These are phyloP conservation scores for Microdon myrmicae DNA, from an alignment of 2,888 invertebrate species.

Conservation along the genomic window DNA sequence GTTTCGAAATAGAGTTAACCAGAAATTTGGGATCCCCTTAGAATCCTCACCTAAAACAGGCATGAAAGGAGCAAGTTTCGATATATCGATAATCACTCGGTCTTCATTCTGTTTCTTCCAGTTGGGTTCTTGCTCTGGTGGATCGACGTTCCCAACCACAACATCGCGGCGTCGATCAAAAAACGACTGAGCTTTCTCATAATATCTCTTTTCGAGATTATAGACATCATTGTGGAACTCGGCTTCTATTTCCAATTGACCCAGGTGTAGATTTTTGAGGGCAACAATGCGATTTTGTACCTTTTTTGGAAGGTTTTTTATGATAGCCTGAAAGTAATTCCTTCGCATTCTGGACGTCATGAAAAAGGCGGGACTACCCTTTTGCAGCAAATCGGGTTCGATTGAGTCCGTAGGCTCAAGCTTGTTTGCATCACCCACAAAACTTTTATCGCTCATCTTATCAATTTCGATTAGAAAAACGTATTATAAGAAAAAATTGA, in stretches of 20 bases:
- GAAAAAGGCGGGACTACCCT: slow-evolving; percentile 52
- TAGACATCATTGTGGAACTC: slow-evolving; percentile 90
- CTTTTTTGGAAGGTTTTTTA: slow-evolving; percentile 61
- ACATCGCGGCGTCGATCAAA: slow-evolving; percentile 63
- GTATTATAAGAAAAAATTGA: too few species aligned
- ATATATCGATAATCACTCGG: slow-evolving; percentile 72
- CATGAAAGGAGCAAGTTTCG: slow-evolving; percentile 60
- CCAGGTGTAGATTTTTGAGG: slow-evolving; percentile 87
- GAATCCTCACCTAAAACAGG: slow-evolving; percentile 89
- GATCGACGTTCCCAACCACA: slow-evolving; percentile 75
- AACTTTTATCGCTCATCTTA: too few species aligned
- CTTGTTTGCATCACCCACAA: too few species aligned
- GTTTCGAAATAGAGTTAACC: slow-evolving; percentile 86
- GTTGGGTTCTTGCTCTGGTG: slow-evolving; percentile 84
- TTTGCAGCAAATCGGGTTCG: too few species aligned
- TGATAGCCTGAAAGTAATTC: slow-evolving; percentile 65
- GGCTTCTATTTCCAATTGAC: slow-evolving; percentile 87
- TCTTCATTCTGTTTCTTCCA: slow-evolving; percentile 88
- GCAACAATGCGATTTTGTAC: slow-evolving; percentile 89
- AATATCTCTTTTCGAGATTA: slow-evolving; percentile 64
- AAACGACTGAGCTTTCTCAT: slow-evolving; percentile 63
- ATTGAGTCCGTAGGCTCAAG: too few species aligned
- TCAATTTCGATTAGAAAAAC: too few species aligned
- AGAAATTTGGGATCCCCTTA: slow-evolving; percentile 90
- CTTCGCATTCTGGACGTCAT: slow-evolving; percentile 64